Evolutionary conservation across 2,797 vertebrate species (phyloP).

Genomic region (Sebastes minor): DNA sequence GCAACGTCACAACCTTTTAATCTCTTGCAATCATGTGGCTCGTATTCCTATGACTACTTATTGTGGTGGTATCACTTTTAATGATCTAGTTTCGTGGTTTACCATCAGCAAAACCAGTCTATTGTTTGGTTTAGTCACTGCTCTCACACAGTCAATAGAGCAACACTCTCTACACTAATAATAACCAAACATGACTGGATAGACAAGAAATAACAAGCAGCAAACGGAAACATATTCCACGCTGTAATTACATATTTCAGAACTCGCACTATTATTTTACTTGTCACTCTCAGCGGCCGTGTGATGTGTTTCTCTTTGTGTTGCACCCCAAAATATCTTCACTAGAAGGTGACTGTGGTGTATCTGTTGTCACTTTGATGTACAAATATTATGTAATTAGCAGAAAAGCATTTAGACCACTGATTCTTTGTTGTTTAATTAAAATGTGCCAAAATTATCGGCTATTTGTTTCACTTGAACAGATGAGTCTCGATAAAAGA

Average conservation of each 20-base stretch:
- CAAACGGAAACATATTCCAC: conserved; percentile 53
- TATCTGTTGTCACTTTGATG: conserved; percentile 49
- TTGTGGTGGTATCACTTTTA: conserved; percentile 5
- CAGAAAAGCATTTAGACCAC: conserved; percentile 24
- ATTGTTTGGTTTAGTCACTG: conserved; percentile 26
- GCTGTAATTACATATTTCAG: conserved; percentile 51
- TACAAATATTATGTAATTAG: conserved; percentile 56
- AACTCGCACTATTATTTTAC: conserved; percentile 51
- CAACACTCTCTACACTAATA: conserved; percentile 22
- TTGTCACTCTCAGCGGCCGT: conserved; percentile 42
- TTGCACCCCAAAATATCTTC: conserved; percentile 36
- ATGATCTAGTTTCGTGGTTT: neutral
- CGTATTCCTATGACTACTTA: neutral
- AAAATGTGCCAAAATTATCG: conserved; percentile 35
- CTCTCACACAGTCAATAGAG: conserved; percentile 28
- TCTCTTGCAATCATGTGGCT: neutral
- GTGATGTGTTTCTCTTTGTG: conserved; percentile 39
- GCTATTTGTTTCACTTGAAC: conserved; percentile 29
- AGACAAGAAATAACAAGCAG: conserved; percentile 45
- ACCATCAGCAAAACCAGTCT: neutral
- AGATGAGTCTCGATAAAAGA: conserved; percentile 38
- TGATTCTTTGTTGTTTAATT: conserved; percentile 48
- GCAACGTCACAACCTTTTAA: neutral
- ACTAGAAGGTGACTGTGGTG: conserved; percentile 37
- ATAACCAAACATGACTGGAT: conserved; percentile 42